Base-by-base conservation (phyloP, 2,797 vertebrate genomes). In the Sphenodon punctatus region DNA sequence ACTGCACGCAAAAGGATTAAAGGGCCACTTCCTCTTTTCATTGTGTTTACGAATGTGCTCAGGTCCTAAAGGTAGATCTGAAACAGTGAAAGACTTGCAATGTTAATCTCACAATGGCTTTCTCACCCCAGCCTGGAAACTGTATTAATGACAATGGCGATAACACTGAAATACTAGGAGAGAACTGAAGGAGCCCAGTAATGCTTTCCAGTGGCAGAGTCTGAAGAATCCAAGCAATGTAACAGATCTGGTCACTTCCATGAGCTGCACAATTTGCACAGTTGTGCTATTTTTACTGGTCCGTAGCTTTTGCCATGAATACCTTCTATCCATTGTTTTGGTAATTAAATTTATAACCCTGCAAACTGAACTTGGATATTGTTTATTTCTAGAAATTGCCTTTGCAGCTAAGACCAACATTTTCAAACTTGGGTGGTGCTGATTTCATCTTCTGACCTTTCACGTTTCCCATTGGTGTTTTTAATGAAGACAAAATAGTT, bases 71-170 rank as follows among this genome's bases (percentile, higher is more conserved):
- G 67, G 32, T 41, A 41, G 56, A 85, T 82, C 75, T 39, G 72
- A 77, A 65, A 85, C 70, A 71, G 27, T 30, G 16, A 22, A 51
- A 82, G 68, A 25, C 53, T 72, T 82, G 30, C 25, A 32, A 59
- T 86, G 60, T 88, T 89, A 82, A 90, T 89, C 87, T 85, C 89
- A 56, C 85, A 78, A 66, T 84, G 41, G 66, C 56, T 80, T 93
- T 80, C 42, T 82, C 76, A 68, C 88, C 80, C 80, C 77, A 75
- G 67, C 55, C 55, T 46, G 56, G 82, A 78, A 90, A 78, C 56
- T 82, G 85, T 79, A 78, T 90, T 91, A 74, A 81, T 75, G 87
- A 76, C 43, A 84, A 19, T n/a, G n/a, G n/a, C 36, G 34, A 77
- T 10, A 32, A 45, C 75, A 41, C 30, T 87, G 74, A 80, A 80